phyloP scores from a whole-genome alignment of 2,113 vertebrate species.

The Strix uralensis region DNA sequence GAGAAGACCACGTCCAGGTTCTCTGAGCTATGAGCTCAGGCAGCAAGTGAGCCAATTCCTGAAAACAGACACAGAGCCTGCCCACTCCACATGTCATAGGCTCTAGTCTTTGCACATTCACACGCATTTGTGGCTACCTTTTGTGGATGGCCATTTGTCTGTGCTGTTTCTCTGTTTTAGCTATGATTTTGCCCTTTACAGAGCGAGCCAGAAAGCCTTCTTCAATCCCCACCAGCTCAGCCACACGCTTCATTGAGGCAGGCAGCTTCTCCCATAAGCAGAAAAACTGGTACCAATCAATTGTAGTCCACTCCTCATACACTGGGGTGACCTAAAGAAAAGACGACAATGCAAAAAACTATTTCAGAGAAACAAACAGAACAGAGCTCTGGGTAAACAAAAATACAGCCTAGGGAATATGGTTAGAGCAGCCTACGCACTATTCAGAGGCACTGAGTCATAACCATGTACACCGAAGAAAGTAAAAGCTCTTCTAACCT shows the following conservation, averaged over 20 bases:
- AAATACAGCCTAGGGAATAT: background rate
- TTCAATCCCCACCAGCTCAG: constrained; percentile 94
- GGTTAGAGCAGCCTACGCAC: background rate
- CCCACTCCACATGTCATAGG: background rate
- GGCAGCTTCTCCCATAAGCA: constrained; percentile 94
- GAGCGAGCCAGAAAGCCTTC: constrained; percentile 93
- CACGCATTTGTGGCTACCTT: constrained; percentile 74
- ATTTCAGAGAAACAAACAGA: background rate
- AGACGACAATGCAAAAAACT: background rate
- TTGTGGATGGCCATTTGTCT: constrained; percentile 96
- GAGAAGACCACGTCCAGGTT: background rate
- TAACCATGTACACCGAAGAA: background rate
- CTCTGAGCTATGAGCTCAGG: background rate
- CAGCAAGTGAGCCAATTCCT: background rate
- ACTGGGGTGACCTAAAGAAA: constrained; percentile 88
- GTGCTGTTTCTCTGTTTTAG: constrained; percentile 91
- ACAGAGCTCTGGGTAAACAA: background rate
- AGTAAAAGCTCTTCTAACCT: constrained; percentile 11
- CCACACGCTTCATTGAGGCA: constrained; percentile 92
- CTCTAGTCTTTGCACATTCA: background rate
- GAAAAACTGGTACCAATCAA: constrained; percentile 98
- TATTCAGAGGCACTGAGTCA: constrained; percentile 6
- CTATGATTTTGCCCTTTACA: constrained; percentile 85
- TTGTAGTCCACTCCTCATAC: constrained; percentile 93
- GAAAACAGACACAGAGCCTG: background rate